Base-by-base conservation (phyloP, 2,797 vertebrate species). In the Ptychadena robeensis region DNA sequence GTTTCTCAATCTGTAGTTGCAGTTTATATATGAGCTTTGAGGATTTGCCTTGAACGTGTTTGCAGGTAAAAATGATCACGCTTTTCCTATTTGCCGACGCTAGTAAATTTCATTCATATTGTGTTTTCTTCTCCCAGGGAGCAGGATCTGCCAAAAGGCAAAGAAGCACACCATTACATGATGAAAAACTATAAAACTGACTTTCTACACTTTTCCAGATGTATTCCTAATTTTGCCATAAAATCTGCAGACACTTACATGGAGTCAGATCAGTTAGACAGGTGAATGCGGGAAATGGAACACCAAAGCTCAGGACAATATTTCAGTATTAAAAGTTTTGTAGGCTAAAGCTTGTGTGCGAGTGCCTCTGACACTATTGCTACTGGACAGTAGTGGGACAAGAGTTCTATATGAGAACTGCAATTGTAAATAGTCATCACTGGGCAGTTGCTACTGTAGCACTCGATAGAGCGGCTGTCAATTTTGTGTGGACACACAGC, bases 141-240 rank as follows among this genome's bases (percentile, higher is more conserved):
- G 85, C 84, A 86, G 88, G 82, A 90, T 35, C 66, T 86, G 86
- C 90, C 86, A 85, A 87, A 86, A 89, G 88, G 88, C 92, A 92
- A 88, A 40, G 90, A 92, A 93, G 91, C 92, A 90, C 86, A 88
- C 79, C 90, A 87, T 87, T 88, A 85, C 87, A 90, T 93, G 90
- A 94, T 93, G 90, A 92, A 92, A 94, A 93, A 87, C 90, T 89
- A 90, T 92, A 94, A 94, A 94, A 90, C 18, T 74, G 61, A 2
- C 86, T 78, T 89, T 88, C 83, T 87, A 84, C 91, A 85, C 87
- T 88, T 86, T 88, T 86, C 37, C 70, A 70, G 88, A 87, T 90
- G 93, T 91, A 89, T 85, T 35, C 72, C 86, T 83, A 86, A 90
- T 89, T 91, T 91, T 74, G 83, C 90, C 86, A 91, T 91, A 88